Percentiles rank a stretch among this genome's conserved stretches.
phyloP scores from a whole-genome alignment of 2,888 invertebrate genomes.

The Leptinotarsa rubiginosa region DNA sequence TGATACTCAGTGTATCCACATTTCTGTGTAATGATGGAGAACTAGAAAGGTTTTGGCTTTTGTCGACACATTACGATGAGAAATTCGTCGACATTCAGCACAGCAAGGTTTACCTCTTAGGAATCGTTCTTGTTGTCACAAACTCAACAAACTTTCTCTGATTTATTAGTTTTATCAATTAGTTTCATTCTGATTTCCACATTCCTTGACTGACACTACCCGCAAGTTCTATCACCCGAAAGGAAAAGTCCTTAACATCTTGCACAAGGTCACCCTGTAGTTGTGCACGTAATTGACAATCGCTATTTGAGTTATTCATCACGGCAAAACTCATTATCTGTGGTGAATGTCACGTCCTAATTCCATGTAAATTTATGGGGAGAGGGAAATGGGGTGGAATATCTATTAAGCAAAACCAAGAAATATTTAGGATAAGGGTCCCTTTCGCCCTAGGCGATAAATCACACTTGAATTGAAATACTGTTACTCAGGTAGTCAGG shows the following conservation, averaged over 20 bases:
- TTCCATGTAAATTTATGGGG: conserved; percentile 37
- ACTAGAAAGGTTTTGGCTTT: too few relatives aligned
- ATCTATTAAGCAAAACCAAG: conserved; percentile 27
- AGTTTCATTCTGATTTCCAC: too few relatives aligned
- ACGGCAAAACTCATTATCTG: conserved; percentile 20
- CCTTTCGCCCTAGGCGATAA: conserved; percentile 9
- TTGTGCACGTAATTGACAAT: conserved; percentile 15
- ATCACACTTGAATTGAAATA: conserved; percentile 7
- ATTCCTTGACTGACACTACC: too few relatives aligned
- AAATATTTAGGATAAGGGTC: conserved; percentile 22
- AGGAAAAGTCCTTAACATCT: neutral
- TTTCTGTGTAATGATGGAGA: too few relatives aligned
- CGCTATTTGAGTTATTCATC: conserved; percentile 15
- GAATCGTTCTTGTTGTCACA: too few relatives aligned
- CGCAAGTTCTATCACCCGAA: too few relatives aligned
- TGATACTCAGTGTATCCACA: too few relatives aligned
- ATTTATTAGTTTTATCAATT: too few relatives aligned
- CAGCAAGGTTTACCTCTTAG: too few relatives aligned
- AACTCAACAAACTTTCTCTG: too few relatives aligned
- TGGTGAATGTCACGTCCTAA: conserved; percentile 34
- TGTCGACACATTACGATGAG: too few relatives aligned
- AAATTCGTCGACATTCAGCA: too few relatives aligned
- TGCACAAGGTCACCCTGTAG: neutral
- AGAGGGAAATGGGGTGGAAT: conserved; percentile 37
- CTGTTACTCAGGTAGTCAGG: conserved; percentile 13